A percentile compares a stretch with the other conserved stretches of the same genome.
phyloP scores from a whole-genome alignment of 1,140 invertebrate species.

The Papilio helenus region DNA sequence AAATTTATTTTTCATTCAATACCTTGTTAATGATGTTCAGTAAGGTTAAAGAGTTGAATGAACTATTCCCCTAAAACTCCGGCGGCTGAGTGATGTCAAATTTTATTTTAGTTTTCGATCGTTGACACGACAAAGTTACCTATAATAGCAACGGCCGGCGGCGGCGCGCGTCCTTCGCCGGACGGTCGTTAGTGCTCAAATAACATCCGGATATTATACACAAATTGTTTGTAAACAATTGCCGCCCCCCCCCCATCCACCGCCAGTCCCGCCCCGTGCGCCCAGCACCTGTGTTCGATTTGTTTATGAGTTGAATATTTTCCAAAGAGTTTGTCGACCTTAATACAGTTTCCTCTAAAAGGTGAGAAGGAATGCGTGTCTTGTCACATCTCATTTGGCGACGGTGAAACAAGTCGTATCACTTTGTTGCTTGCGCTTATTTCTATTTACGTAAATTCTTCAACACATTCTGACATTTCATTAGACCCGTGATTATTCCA shows the following conservation, averaged over 20 bases:
- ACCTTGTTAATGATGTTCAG: neutral
- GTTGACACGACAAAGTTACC: neutral
- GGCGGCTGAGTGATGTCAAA: neutral
- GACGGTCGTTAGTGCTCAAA: neutral
- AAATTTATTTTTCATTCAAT: neutral
- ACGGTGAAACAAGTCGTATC: neutral
- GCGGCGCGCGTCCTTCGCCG: neutral
- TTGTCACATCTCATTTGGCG: neutral
- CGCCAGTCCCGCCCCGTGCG: neutral
- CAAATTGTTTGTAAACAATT: conserved; percentile 7
- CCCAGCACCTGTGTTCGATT: neutral
- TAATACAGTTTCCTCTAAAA: neutral
- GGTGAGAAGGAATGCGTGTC: neutral
- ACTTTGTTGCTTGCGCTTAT: neutral
- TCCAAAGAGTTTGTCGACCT: neutral
- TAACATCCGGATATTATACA: neutral
- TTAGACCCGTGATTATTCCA: neutral
- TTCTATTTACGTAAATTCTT: neutral
- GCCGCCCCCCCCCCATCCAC: neutral
- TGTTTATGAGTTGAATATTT: neutral
- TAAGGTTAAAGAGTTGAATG: conserved; percentile 2
- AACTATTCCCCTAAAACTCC: neutral
- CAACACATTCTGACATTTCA: neutral
- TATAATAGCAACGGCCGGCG: neutral
- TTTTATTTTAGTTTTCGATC: neutral